Base-by-base conservation (phyloP, 2,888 invertebrate genomes). In the Limnephilus auricula region DNA sequence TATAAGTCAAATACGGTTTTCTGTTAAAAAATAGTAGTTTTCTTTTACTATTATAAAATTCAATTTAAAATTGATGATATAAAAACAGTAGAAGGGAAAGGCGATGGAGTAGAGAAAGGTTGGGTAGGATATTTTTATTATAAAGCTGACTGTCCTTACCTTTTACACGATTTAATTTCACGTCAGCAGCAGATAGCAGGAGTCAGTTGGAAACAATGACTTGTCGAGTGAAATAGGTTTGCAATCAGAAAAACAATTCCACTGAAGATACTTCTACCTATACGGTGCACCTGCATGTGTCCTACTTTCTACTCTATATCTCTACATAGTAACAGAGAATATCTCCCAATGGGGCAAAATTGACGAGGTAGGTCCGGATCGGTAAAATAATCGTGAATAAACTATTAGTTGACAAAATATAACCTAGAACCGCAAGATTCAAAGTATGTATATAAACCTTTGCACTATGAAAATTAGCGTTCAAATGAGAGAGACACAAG, bases 231-330 rank as follows among this genome's bases (percentile, higher is more conserved):
- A 65, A 25, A 65, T 65, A 65, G 65, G 65, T 65, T n/a, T 25
- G 65, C 65, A 65, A 65, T 65, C 65, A 65, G 65, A 65, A 65
- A 65, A 65, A 65, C n/a, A 65, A 65, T 65, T 65, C 65, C 65
- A 65, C 65, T 9, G 65, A 65, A 65, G 65, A 65, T 65, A 65
- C 65, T 40, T 65, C 25, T 5, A 25, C 45, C 15, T 45, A 15
- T 45, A 45, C 45, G 45, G 2, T 13, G 45, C 40, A 25, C 65
- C 65, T 65, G 25, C n/a, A 65, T n/a, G 50, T 65, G 50, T 65
- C 9, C 65, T 25, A 65, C 65, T 65, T 65, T 65, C 25, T 65
- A 65, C n/a, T 65, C 18, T 50, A 4, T 50, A 50, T 18, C 65
- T 65, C 65, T n/a, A 65, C n/a, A 65, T 65, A n/a, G 65, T n/a